phyloP scores from a whole-genome alignment of 2,797 vertebrate genomes.

The Scolopax rusticola region DNA sequence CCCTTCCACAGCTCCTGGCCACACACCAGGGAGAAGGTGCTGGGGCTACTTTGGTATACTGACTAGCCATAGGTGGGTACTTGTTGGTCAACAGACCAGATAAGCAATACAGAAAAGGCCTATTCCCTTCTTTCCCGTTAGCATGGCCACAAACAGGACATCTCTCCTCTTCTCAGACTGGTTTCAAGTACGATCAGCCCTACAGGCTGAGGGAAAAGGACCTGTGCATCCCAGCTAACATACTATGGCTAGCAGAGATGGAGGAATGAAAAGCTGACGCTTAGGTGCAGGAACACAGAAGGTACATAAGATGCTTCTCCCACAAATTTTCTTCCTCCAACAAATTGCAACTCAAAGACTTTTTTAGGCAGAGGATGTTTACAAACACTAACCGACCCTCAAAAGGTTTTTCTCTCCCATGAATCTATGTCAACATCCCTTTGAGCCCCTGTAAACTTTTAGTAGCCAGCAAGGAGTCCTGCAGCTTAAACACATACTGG shows the following conservation, averaged over 20 bases:
- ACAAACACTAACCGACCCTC: background rate
- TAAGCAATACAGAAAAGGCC: background rate
- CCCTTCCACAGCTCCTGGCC: background rate
- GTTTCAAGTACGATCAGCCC: background rate
- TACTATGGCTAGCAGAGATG: rapidly evolving
- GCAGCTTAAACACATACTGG: background rate
- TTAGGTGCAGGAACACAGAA: background rate
- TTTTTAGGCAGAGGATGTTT: background rate
- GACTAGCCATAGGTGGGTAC: rapidly evolving
- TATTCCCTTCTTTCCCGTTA: background rate
- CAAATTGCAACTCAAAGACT: background rate
- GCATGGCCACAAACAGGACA: background rate
- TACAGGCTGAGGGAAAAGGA: background rate
- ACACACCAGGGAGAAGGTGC: background rate
- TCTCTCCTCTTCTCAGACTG: background rate
- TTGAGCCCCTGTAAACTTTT: background rate
- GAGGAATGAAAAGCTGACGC: background rate
- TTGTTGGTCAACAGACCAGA: background rate
- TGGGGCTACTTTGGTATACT: background rate
- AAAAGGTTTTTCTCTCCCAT: background rate
- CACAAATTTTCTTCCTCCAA: background rate
- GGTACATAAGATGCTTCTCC: rapidly evolving
- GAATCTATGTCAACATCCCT: rapidly evolving
- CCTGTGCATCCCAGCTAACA: background rate
- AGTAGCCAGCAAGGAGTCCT: background rate